Evolutionary conservation across 2,113 vertebrate genomes (phyloP).

Genomic region (Larimichthys polyactis): DNA sequence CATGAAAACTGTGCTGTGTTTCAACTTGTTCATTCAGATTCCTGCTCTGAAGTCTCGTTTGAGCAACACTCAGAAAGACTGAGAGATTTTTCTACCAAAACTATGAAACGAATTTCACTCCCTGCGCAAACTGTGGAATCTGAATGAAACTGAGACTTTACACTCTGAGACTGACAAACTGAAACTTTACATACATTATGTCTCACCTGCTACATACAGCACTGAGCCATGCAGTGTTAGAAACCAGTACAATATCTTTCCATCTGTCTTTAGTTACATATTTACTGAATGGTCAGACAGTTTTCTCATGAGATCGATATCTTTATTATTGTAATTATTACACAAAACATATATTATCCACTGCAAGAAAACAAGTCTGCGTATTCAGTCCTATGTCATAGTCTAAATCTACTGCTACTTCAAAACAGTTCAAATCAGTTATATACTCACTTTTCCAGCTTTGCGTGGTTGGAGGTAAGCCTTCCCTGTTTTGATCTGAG

Average conservation of each 20-base stretch:
- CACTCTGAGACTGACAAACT: not conserved
- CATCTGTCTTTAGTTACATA: not conserved
- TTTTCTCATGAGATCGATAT: not conserved
- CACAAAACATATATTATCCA: not conserved
- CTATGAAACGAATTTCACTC: not conserved
- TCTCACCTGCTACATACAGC: not conserved
- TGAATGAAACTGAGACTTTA: not conserved
- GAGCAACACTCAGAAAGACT: not conserved
- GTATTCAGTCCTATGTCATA: not conserved
- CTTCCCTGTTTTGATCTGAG: constrained; percentile 73
- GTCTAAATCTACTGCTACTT: too few relatives aligned
- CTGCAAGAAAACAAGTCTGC: not conserved
- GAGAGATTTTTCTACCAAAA: not conserved
- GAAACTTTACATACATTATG: not conserved
- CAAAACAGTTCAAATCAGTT: not conserved
- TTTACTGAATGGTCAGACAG: not conserved
- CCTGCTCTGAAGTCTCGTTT: not conserved
- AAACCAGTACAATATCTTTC: not conserved
- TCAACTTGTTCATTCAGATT: constrained; percentile 62
- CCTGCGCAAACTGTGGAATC: not conserved
- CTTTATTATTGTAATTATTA: not conserved
- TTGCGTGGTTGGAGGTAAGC: constrained; percentile 79
- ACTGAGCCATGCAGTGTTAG: not conserved
- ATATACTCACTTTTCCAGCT: constrained; percentile 77
- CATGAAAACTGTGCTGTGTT: constrained; percentile 52